Evolutionary conservation across 1,140 invertebrate species (phyloP), one percentile per base, ranked within the genome.

Genomic region (Nasonia vitripennis): DNA sequence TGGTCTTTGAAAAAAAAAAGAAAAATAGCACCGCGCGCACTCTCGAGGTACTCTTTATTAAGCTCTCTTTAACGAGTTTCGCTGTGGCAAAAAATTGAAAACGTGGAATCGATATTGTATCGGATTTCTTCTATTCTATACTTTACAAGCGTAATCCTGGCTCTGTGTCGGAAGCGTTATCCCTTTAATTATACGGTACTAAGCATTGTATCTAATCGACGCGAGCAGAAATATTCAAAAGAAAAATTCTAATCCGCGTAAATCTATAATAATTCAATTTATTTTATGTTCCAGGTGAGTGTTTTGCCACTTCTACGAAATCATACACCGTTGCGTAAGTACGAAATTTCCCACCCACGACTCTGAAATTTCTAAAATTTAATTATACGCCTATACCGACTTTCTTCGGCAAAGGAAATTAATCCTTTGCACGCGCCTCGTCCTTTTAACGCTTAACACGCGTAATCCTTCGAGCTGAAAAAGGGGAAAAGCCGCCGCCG

Each of bases 1-100:
- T 34, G 80, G n/a, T 37, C 34, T 3, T 74, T 37, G n/a, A 12
- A 73, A 27, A 73, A 10, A 10, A 45, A 81, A 27, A 71, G 4
- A 0, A 45, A 81, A 71, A 71, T 68, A 45, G 41, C 41, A 45
- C 41, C 41, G 41, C 1, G 41, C 41, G 41, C 41, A 10, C 41
- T 7, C 6, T 7, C 6, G 41, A 45, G 41, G 10, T 74, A 37
- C 70, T 34, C 45, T 48, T 82, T 74, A 82, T 82, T 74, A 37
- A 74, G 45, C 71, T 67, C 41, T 81, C 79, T 37, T 81, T 81
- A 81, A 73, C 70, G 17, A 45, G 37, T 73, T 73, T 31, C 48
- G 17, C 5, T 37, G 17, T 12, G 62, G 37, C 37, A 80, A 80
- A n/a, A 31, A 55, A 80, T 41, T 80, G 62, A 34, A 80, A 27